Evolutionary conservation across 2,888 invertebrate genomes (phyloP).

Genomic region (Ctena decussata): DNA sequence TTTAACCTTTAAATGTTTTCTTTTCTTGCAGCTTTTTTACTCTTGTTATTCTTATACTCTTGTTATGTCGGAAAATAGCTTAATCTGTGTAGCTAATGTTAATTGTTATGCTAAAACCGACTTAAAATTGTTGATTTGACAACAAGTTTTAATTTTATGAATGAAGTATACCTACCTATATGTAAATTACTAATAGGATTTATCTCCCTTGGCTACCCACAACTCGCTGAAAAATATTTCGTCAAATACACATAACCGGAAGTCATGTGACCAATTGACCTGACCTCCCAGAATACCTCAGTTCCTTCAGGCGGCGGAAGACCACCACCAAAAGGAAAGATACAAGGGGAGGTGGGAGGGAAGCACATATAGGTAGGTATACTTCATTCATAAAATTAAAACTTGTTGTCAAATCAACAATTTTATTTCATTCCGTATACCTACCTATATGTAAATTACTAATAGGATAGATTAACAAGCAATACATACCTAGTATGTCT

Average conservation of each 20-base stretch:
- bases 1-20: too few species aligned
- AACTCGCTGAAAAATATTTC: not conserved
- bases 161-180: not conserved
- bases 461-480: constrained; percentile 25
- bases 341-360: constrained; percentile 19
- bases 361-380: constrained; percentile 22
- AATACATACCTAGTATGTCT: too few species aligned
- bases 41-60: too few species aligned
- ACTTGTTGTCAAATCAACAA: constrained; percentile 21
- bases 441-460: not conserved
- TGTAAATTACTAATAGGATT: not conserved
- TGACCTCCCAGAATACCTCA: not conserved
- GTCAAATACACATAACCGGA: not conserved
- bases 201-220: not conserved
- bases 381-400: constrained; percentile 41
- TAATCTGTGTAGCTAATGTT: too few species aligned
- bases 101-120: too few species aligned
- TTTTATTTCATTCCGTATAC: constrained; percentile 30
- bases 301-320: not conserved
- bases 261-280: not conserved
- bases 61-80: too few species aligned
- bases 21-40: too few species aligned
- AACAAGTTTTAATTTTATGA: not conserved
- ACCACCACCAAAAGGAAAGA: not conserved
- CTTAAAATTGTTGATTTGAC: not conserved